Base-by-base conservation (phyloP, 2,797 vertebrate species). In the Erpetoichthys calabaricus region DNA sequence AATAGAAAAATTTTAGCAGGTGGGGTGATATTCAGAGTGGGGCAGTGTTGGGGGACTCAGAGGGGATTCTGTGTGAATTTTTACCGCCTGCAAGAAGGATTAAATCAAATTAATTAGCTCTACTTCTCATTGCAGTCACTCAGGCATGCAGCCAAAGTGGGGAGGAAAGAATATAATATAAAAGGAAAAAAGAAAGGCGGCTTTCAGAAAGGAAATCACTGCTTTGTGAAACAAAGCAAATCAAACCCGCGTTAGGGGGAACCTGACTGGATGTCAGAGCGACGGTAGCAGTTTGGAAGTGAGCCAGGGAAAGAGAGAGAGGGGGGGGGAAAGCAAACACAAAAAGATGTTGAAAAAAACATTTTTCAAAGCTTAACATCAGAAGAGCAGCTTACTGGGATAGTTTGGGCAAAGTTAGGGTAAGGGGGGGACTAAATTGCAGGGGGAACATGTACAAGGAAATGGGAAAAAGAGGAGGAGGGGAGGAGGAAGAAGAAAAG, bases 41-140 rank as follows among this genome's bases (percentile, higher is more conserved):
- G 82, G 81, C 83, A 83, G 52, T 63, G 69, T 68, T 65, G 66
- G 66, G 43, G 69, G 9, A 25, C 9, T 6, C 5, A 51, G 50
- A 5, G 50, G 50, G 9, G 8, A 25, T 51, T 51, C 50, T 51
- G 50, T 9, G 68, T 77, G 73, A 63, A 80, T 85, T 85, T 86
- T 83, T 80, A 82, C 78, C 80, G 80, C 77, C 77, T 77, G 69
- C 73, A 76, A 72, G 75, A 73, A 78, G 65, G 67, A 75, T 75
- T 82, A 87, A 86, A 87, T 87, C 82, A 82, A 86, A 85, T 86
- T 85, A 84, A 87, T 86, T 85, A 85, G 83, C 80, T 85, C 79
- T 86, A 81, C 82, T 83, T 86, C 82, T 83, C 81, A 74, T 80
- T 74, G 80, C 79, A 78, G 82, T 77, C 78, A 82, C 77, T 81